Conservation (phyloP, 2,113 vertebrate genomes). For the Apodemus speciosus region DNA sequence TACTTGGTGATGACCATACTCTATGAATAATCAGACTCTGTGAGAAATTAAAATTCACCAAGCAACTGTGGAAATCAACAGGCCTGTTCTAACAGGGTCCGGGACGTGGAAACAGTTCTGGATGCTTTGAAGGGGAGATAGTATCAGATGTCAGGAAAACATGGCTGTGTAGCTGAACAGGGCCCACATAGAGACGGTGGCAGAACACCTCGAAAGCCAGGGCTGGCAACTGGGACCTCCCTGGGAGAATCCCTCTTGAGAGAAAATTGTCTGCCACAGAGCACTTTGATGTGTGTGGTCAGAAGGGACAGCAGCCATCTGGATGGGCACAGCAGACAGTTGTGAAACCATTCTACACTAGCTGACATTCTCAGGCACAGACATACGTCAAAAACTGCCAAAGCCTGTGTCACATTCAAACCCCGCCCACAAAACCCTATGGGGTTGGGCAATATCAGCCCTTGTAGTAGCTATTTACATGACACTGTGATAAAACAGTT, state of each 20-base stretch:
- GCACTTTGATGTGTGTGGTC: background rate
- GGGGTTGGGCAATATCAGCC: background rate
- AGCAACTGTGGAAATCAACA: background rate
- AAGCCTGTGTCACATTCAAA: background rate
- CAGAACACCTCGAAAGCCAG: background rate
- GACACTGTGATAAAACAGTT: background rate
- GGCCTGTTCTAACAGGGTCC: background rate
- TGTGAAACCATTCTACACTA: background rate
- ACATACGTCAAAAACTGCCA: background rate
- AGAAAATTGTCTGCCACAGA: background rate
- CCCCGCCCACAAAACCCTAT: background rate
- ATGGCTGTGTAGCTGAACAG: background rate
- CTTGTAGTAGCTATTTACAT: background rate
- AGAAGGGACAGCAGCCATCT: background rate
- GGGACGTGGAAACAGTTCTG: background rate
- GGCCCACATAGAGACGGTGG: background rate
- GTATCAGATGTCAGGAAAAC: background rate
- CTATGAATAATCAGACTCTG: background rate
- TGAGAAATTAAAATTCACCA: background rate
- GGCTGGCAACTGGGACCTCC: background rate
- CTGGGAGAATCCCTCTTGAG: background rate
- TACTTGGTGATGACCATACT: background rate
- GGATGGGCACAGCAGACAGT: background rate
- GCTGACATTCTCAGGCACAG: background rate
- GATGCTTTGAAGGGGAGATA: background rate